These are phyloP conservation scores for Palythoa grandis DNA, from an alignment of 92 coral and sea anemone species.

Conservation along the genomic window DNA sequence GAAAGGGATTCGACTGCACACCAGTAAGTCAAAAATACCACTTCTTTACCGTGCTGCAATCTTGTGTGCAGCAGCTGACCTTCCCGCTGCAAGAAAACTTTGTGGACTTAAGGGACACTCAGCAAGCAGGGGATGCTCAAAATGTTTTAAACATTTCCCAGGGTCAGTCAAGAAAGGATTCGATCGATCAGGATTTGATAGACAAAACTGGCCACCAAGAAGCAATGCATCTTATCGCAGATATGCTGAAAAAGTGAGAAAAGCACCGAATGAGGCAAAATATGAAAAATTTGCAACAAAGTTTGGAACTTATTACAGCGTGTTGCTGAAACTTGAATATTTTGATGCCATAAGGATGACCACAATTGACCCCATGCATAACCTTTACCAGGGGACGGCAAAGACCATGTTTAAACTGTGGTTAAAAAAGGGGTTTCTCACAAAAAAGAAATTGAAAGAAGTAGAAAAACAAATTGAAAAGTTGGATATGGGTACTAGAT, in stretches of 20 bases:
- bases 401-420: neutral
- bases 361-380: constrained; percentile 73
- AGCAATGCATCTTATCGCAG: constrained; percentile 16
- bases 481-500: neutral
- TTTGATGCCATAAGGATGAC: constrained; percentile 67
- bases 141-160: constrained; percentile 55
- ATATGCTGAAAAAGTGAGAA: constrained; percentile 57
- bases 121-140: constrained; percentile 58
- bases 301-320: constrained; percentile 58
- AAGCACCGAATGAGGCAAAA: constrained; percentile 46
- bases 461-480: neutral
- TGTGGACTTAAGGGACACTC: constrained; percentile 52
- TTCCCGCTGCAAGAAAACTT: constrained; percentile 54
- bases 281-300: constrained; percentile 54
- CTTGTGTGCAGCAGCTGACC: constrained; percentile 59
- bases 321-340: constrained; percentile 60
- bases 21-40: neutral
- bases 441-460: neutral
- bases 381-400: constrained; percentile 47
- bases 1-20: neutral
- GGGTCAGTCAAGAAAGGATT: constrained; percentile 36
- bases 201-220: constrained; percentile 42
- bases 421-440: neutral
- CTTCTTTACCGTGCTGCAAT: constrained; percentile 37
- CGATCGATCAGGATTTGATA: constrained; percentile 60